These are phyloP conservation scores for Botrylloides violaceus DNA, from an alignment of 23 tunicate genomes.

Conservation along the genomic window DNA sequence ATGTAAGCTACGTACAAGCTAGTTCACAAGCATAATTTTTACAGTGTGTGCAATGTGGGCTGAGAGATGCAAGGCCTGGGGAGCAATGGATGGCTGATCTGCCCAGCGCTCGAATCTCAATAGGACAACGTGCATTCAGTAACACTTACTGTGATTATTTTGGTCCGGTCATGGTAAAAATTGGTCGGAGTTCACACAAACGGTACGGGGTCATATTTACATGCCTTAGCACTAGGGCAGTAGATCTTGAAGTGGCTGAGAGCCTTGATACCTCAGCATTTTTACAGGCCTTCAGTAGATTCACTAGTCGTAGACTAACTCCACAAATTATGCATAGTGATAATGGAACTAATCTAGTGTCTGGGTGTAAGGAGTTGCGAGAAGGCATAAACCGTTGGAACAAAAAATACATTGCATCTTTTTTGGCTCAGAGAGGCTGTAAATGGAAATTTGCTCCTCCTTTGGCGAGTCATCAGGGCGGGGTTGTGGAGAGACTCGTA, in stretches of 20 bases:
- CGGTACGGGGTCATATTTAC: constrained; percentile 40
- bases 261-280: constrained; percentile 27
- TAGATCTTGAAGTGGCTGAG: constrained; percentile 27
- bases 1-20: no score
- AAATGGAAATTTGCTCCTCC: not conserved
- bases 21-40: no score
- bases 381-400: not conserved
- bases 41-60: constrained; percentile 16
- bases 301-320: constrained; percentile 21
- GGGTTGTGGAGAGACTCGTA: not conserved
- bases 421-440: not conserved
- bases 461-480: not conserved
- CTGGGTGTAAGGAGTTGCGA: not conserved
- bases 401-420: not conserved
- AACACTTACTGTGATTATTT: constrained; percentile 10
- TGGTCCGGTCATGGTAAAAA: constrained; percentile 28
- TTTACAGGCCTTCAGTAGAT: constrained; percentile 18
- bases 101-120: constrained; percentile 23
- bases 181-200: constrained; percentile 30
- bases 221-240: constrained; percentile 35
- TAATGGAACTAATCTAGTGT: constrained; percentile 8
- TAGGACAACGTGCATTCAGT: constrained; percentile 2
- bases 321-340: constrained; percentile 11
- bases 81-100: constrained; percentile 34
- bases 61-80: constrained; percentile 30